Base-by-base conservation (phyloP, 2,888 invertebrate genomes). In the Cerastis rubricosa region DNA sequence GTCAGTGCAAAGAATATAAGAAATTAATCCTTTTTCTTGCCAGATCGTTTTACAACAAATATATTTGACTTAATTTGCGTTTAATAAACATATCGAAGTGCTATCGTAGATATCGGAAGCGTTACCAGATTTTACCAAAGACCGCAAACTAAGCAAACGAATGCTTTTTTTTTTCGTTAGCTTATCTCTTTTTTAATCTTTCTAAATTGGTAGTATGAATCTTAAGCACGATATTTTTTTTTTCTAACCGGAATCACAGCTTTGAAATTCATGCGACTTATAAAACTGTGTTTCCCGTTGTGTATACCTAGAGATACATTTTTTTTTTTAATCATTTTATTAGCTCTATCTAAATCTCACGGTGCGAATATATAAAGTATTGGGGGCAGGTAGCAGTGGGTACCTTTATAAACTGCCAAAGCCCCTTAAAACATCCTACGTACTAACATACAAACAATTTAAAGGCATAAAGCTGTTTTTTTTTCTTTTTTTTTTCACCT, bases 401-500 rank as follows among this genome's bases (percentile, higher is more conserved):
- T 94, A 94, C 91, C 88, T 92, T 92, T 93, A 93, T 93, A 93
- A 92, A 91, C 93, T 91, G 93, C 92, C 85, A 87, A 91, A 91
- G 91, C 94, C 94, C 88, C 93, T 89, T 87, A 88, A 90, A 93
- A 94, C 92, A 90, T 90, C 92, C 95, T 95, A 95, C 92, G 81
- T 87, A 90, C 94, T 95, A 95, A 94, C 94, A 94, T 96, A 95
- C 95, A 96, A 96, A 95, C 94, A 95, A 95, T 96, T 88, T 94
- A 94, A 95, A 96, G 95, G 96, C 96, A 93, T 96, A 93, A 96
- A 96, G 96, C 96, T 94, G 94, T 92, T 88, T 93, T 95, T 95
- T 93, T 92, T 88, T 76, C 83, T 91, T 92, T 94, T 78, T 78
- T 95, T 94, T 93, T 92, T 92, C 87, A 93, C 93, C 94, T 95